phyloP scores from a whole-genome alignment of 2,797 vertebrate species.

The Parauchenoglanis punctatus region DNA sequence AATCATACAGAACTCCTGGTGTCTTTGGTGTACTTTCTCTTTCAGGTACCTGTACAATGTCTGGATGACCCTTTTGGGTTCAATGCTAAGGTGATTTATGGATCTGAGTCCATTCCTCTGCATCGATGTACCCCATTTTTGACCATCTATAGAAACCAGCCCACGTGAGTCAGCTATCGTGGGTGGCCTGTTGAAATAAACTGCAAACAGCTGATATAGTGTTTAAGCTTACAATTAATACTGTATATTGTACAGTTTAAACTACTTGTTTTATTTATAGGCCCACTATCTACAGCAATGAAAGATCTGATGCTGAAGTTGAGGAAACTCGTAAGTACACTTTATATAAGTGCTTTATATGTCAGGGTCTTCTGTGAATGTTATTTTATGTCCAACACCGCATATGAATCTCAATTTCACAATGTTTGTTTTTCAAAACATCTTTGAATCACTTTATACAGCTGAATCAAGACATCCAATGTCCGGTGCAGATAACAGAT shows the following conservation, averaged over 20 bases:
- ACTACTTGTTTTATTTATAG: not conserved
- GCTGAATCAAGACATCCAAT: constrained; percentile 6
- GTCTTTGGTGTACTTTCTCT: not conserved
- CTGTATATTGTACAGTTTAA: not conserved
- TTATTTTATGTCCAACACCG: not conserved
- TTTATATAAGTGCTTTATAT: not conserved
- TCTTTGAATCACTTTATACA: constrained; percentile 4
- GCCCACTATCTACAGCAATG: not conserved
- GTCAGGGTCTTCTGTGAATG: not conserved
- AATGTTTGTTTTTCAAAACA: constrained; percentile 1
- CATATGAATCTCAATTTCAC: not conserved
- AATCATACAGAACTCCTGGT: not conserved
- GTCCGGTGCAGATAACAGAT: not conserved
- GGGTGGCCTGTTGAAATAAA: constrained; percentile 7
- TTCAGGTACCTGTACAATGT: constrained; percentile 45
- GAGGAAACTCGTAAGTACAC: not conserved
- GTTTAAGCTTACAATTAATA: not conserved
- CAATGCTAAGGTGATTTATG: constrained; percentile 32
- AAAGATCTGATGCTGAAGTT: not conserved
- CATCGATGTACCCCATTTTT: constrained; percentile 32
- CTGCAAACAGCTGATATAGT: not conserved
- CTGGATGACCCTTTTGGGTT: constrained; percentile 46
- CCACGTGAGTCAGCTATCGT: not conserved
- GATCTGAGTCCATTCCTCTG: constrained; percentile 3
- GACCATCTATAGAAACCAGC: not conserved